Evolutionary conservation across 2,888 invertebrate species (phyloP), one percentile per base, ranked within the genome.

Genomic region (Diplolepis rosae): DNA sequence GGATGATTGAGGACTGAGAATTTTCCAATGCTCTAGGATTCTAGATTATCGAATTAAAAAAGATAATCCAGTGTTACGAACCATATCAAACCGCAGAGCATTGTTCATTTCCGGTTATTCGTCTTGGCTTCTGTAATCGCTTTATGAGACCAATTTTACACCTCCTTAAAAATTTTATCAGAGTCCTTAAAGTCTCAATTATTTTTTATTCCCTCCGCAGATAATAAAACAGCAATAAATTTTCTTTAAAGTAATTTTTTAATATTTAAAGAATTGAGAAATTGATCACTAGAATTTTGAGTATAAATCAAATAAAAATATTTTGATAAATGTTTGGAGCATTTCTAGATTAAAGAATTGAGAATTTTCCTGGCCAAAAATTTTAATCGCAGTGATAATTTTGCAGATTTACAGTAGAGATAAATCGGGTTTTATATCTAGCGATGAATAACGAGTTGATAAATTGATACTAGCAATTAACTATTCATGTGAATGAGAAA

Each of bases 11-110:
- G 39, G 39, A 61, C 35, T 24, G 39, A 61, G 61, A 61, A 61
- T 61, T 61, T 61, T 39, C 39, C 61, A 61, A 61, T 61, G 32
- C n/a, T n/a, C n/a, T n/a, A n/a, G n/a, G n/a, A n/a, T n/a, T n/a
- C 6, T 11, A 24, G 56, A 22, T 35, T 22, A 35, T 61, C 22
- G 22, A 39, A 27, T 35, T 35, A 39, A 39, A 22, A 22, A 56
- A 56, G 56, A 35, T 56, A 35, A 22, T 35, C 56, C 35, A 61
- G 13, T n/a, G 61, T 61, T 39, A 61, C 61, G 61, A 39, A 61
- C 39, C 9, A 24, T n/a, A 56, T 56, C 56, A 39, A 18, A 56
- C 56, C 56, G 22, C 56, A 35, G 35, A 35, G 18, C 24, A 56
- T 56, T 39, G 35, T 27, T 61, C 39, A 39, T 39, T 61, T 61